A percentile compares a stretch with the other conserved stretches of the same genome.
These are phyloP conservation scores for Brienomyrus longianalis DNA, from an alignment of 2,113 vertebrate genomes.

Conservation along the genomic window DNA sequence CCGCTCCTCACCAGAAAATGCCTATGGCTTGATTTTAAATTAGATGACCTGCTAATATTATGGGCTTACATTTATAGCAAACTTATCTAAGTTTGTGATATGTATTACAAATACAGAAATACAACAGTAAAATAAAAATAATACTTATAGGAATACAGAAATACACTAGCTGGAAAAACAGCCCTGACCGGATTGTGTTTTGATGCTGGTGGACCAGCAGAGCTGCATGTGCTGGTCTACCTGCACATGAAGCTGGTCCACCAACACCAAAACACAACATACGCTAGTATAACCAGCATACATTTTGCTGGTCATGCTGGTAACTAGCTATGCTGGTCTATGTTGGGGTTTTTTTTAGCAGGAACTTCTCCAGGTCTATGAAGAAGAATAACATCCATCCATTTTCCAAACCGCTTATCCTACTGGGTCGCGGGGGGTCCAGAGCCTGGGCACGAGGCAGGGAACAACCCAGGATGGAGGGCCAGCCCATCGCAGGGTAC, in stretches of 20 bases:
- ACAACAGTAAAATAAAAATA: neutral
- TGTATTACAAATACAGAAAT: neutral
- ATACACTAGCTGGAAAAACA: neutral
- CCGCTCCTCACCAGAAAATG: neutral
- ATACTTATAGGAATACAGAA: neutral
- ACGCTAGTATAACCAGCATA: neutral
- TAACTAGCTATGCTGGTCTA: neutral
- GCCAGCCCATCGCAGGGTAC: too few relatives aligned
- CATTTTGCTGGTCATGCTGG: neutral
- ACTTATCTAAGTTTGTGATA: neutral
- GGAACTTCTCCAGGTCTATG: neutral
- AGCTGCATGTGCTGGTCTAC: neutral
- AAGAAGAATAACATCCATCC: neutral
- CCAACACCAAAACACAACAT: neutral
- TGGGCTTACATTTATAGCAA: neutral
- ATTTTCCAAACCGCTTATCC: too few relatives aligned
- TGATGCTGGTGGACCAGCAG: neutral
- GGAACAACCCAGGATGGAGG: too few relatives aligned
- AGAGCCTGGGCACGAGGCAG: too few relatives aligned
- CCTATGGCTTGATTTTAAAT: neutral
- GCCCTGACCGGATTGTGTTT: neutral
- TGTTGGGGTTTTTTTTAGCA: neutral
- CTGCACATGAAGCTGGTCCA: neutral
- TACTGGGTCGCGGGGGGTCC: too few relatives aligned
- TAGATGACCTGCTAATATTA: neutral